Evolutionary conservation across 2,113 vertebrate genomes (phyloP).

Genomic region (Amia ocellicauda): DNA sequence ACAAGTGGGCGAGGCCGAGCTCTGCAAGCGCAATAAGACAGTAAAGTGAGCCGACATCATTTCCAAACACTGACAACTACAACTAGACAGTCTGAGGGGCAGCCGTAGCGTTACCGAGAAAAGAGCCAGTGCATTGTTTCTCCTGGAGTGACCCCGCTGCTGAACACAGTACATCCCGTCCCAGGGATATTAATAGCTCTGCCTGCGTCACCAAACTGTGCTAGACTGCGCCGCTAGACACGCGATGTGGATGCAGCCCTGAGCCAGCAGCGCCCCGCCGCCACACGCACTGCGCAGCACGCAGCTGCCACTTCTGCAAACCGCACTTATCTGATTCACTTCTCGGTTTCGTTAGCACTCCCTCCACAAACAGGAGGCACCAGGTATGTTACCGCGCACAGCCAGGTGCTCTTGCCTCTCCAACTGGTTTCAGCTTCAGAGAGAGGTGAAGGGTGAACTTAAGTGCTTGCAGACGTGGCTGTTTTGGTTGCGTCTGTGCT

Average conservation of each 20-base stretch:
- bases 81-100: too few relatives aligned
- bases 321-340: conserved; percentile 6
- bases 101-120: conserved; percentile 12
- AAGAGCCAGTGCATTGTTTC: conserved; percentile 38
- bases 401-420: too few relatives aligned
- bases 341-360: conserved; percentile 10
- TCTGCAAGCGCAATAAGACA: too few relatives aligned
- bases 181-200: conserved; percentile 72
- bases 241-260: conserved; percentile 49
- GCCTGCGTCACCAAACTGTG: conserved; percentile 69
- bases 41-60: too few relatives aligned
- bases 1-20: too few relatives aligned
- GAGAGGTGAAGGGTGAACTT: too few relatives aligned
- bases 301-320: conserved; percentile 5
- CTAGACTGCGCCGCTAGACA: conserved; percentile 54
- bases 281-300: conserved; percentile 34
- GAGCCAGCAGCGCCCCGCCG: conserved; percentile 44
- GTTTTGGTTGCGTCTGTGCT: too few relatives aligned
- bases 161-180: conserved; percentile 65
- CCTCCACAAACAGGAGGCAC: conserved; percentile 7
- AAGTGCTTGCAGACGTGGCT: too few relatives aligned
- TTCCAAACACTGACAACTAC: too few relatives aligned
- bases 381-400: not conserved
- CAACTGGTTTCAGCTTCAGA: too few relatives aligned
- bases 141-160: conserved; percentile 64